Evolutionary conservation across 2,888 invertebrate genomes (phyloP), one percentile per base, ranked within the genome.

Genomic region (Brachypalpus laphriformis): DNA sequence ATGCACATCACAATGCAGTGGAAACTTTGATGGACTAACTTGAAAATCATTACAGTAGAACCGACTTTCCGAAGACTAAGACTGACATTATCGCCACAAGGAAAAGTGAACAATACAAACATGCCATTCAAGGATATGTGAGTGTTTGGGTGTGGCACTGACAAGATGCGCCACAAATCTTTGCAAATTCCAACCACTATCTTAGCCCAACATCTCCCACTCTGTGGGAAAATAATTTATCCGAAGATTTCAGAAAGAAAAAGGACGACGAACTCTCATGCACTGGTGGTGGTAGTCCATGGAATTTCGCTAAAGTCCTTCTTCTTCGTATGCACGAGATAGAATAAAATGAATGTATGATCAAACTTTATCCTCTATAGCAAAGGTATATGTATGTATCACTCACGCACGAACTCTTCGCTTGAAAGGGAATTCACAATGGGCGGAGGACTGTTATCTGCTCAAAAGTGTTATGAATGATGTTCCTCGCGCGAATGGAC

Each of bases 261-360:
- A 65, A 65, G 31, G 40, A 61, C 31, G 25, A 74, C 59, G 34
- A 51, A 31, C 49, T 59, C 54, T 47, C 65, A 66, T 82, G 82
- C 57, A 71, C 57, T 51, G 25, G 2, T 1, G 8, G 11, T 56
- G 22, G 18, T 31, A 66, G 71, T 40, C 75, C 54, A 61, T 72
- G 34, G 54, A 47, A 68, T 63, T 37, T 47, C 18, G 3, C 11
- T 16, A 22, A 9, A 51, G 18, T 57, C 45, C 18, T 57, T 40
- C 14, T 14, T 40, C 14, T 14, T 54, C 45, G 18, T 56, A 40
- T 63, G 45, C 37, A 61, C 31, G 65, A 71, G 76, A 82, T 82
- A 82, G 71, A 77, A 82, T 66, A 31, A 82, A 77, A 78, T 75
- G 75, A 80, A 75, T 80, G 63, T 56, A 45, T 49, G 80, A 85